Evolutionary conservation across 2,113 vertebrate genomes (phyloP), one percentile per base, ranked within the genome.

Genomic region (Sminthopsis crassicaudata): DNA sequence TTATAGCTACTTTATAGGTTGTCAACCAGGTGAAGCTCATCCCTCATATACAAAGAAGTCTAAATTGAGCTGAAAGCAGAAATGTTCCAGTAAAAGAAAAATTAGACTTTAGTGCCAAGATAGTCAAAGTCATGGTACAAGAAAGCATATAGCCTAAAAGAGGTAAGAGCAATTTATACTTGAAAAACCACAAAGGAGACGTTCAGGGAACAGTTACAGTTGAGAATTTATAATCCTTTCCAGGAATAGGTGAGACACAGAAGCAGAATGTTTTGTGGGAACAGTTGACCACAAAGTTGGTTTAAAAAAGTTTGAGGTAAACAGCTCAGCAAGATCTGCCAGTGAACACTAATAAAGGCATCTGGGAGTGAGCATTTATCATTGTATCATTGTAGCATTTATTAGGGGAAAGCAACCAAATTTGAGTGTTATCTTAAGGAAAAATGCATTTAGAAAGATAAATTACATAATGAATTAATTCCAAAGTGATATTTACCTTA

Each of bases 401-500:
- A 67, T 36, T 36, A 67, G 11, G 30, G 27, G 30, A 67, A 36
- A 36, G 11, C 30, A 36, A 36, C 11, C 2, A 67, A 30, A 36
- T 67, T 36, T 67, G 30, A 67, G 11, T 67, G 25, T 14, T 36
- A 67, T 67, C 57, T 27, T 14, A 67, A 16, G 60, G 30, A 60
- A 60, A 60, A 60, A 27, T 60, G 9, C 55, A 9, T 67, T 36
- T 67, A 36, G 60, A 67, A 67, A n/a, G 30, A 36, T 16, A n/a
- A 76, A n/a, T 76, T 76, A 23, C n/a, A 7, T 26, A 53, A 89
- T 53, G 92, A 89, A 92, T 50, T 92, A 89, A 92, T 50, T 92
- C 24, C 48, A 92, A 60, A 53, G 50, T 46, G 26, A 48, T 60
- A 1, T 2, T 92, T 16, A 27, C 30, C 9, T 48, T 91, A 53